Base-by-base conservation (phyloP, 2,888 invertebrate species). In the Cataglyphis altisquamis region DNA sequence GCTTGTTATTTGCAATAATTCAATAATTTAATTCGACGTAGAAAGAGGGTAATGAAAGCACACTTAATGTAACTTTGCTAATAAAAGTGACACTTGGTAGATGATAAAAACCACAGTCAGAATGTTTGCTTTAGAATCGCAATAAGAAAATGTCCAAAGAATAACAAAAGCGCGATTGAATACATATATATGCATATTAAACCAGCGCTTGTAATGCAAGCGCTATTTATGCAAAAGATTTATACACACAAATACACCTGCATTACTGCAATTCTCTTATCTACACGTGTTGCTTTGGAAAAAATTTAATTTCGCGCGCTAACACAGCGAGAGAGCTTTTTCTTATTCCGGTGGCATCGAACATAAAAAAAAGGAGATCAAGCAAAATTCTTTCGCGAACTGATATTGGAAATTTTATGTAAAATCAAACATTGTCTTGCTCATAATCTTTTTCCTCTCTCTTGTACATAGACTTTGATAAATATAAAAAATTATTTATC, bases 251-350 rank as follows among this genome's bases (percentile, higher is more conserved):
- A 78, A 68, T 60, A 32, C 18, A 18, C 45, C 45, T 36, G 32
- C 48, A 62, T 45, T 68, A 29, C 12, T 48, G 18, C 36, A 68
- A 62, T 68, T 68, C 18, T 78, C 68, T 78, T 78, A 68, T 48
- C 45, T 45, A 32, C 6, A 2, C 52, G 36, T 57, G 55, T 57
- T 18, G 60, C 32, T 68, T 25, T 55, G 25, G 5, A 68, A 68
- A 78, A 78, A 78, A 78, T 78, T 78, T 60, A 60, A 78, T 68
- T 67, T 78, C 8, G 55, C 29, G 18, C 25, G 60, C n/a, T 52
- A 60, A 75, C 60, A n/a, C 29, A 41, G 15, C 57, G 36, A 60
- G 45, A 68, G 39, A 12, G 45, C 67, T 68, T 32, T 78, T 52
- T 66, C 68, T 78, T 60, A 21, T 60, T 32, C 0, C 57, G 60